phyloP scores from a whole-genome alignment of 2,113 vertebrate genomes.

The Crotophaga sulcirostris region DNA sequence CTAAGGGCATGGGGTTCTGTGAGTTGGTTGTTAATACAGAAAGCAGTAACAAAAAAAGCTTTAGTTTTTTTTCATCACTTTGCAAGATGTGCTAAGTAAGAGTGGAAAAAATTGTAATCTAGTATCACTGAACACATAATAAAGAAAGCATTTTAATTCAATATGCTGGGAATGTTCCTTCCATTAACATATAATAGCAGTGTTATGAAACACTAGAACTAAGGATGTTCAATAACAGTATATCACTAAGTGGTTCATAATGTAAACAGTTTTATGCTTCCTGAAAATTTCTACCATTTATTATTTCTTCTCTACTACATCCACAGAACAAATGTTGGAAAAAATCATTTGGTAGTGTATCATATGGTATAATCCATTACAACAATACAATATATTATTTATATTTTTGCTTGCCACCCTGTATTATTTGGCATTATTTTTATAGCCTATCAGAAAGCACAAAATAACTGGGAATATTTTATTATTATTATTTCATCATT shows the following conservation, averaged over 20 bases:
- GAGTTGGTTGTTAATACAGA: background rate
- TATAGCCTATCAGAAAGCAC: slow-evolving; percentile 4
- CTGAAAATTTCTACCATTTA: background rate
- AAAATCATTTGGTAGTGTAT: background rate
- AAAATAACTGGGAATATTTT: background rate
- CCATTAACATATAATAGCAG: background rate
- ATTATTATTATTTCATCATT: background rate
- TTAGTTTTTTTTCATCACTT: background rate
- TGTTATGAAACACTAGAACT: background rate
- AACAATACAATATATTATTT: background rate
- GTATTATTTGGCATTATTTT: slow-evolving; percentile 29
- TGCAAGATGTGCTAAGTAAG: background rate
- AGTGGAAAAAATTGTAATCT: background rate
- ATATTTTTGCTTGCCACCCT: background rate
- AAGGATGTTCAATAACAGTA: too few relatives aligned
- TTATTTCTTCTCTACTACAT: background rate
- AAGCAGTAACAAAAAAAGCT: background rate
- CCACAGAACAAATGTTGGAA: background rate
- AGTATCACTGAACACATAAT: background rate
- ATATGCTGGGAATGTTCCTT: background rate
- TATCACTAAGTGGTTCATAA: background rate
- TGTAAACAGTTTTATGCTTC: background rate
- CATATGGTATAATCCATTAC: background rate
- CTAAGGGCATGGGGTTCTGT: background rate
- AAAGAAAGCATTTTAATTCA: background rate